These are phyloP conservation scores for Cheilosia scutellata DNA, from an alignment of 2,888 invertebrate species.

Conservation along the genomic window DNA sequence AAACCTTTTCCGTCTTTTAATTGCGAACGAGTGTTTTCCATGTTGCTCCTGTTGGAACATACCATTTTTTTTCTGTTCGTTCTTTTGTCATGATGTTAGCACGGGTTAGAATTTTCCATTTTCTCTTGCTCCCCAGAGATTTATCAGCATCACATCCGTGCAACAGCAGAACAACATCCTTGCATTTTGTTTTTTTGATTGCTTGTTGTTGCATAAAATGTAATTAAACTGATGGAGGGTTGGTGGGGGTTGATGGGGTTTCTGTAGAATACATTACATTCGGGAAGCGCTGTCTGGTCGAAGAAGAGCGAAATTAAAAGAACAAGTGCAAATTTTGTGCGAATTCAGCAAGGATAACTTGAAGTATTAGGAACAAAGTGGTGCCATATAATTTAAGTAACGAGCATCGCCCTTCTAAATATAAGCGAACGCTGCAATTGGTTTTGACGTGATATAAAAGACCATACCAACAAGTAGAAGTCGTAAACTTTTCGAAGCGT, in stretches of 20 bases:
- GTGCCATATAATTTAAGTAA: constrained; percentile 30
- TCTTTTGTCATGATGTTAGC: constrained; percentile 41
- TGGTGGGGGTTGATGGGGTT: neutral
- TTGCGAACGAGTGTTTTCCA: constrained; percentile 58
- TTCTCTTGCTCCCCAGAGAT: constrained; percentile 48
- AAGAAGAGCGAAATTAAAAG: neutral
- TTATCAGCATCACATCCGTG: constrained; percentile 65
- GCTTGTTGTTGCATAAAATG: constrained; percentile 64
- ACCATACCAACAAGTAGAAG: constrained; percentile 41
- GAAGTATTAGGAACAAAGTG: constrained; percentile 4
- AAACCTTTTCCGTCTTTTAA: constrained; percentile 35
- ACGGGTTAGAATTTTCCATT: constrained; percentile 56
- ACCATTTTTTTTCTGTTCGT: constrained; percentile 1
- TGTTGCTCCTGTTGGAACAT: constrained; percentile 12
- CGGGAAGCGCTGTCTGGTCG: too few species aligned
- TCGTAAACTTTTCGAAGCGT: neutral
- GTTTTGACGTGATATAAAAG: constrained; percentile 15
- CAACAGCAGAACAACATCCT: constrained; percentile 62
- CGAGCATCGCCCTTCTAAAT: neutral
- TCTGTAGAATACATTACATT: neutral
- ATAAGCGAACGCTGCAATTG: neutral
- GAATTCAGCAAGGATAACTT: neutral
- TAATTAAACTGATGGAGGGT: constrained; percentile 57
- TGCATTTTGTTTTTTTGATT: constrained; percentile 37
- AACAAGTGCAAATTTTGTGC: neutral